Percentiles rank a stretch among this genome's conserved stretches.
phyloP scores from a whole-genome alignment of 2,888 invertebrate species.

The Cerceris ruficornis region DNA sequence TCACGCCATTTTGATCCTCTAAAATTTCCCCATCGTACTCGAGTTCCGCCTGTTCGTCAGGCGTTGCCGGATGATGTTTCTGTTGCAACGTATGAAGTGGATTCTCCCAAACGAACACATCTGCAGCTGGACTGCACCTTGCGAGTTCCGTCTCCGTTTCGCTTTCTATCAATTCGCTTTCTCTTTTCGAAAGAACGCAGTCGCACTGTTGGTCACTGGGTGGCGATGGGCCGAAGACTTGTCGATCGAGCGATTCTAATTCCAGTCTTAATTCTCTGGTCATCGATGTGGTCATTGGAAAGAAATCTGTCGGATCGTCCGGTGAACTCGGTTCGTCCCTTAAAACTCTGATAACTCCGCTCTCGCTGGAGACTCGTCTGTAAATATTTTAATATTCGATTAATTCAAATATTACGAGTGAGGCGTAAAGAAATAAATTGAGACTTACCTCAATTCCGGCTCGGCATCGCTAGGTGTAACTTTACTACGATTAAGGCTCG shows the following conservation, averaged over 20 bases:
- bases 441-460: conserved; percentile 67
- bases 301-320: conserved; percentile 90
- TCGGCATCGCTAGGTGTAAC: conserved; percentile 79
- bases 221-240: conserved; percentile 87
- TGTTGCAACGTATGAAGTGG: conserved; percentile 84
- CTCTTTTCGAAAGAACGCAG: conserved; percentile 72
- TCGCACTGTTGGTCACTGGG: conserved; percentile 75
- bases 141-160: conserved; percentile 83
- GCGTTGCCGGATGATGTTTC: conserved; percentile 84
- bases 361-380: conserved; percentile 74
- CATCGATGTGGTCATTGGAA: conserved; percentile 94
- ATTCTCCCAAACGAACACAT: conserved; percentile 92
- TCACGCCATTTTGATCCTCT: conserved; percentile 85
- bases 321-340: conserved; percentile 84
- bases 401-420: neutral
- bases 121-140: conserved; percentile 81
- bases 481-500: conserved; percentile 86
- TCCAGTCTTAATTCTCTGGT: conserved; percentile 92
- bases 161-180: conserved; percentile 73
- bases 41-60: conserved; percentile 88
- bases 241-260: conserved; percentile 91
- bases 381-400: neutral
- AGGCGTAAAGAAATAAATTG: neutral
- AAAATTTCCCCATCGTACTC: conserved; percentile 87
- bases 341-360: conserved; percentile 71